Base-by-base conservation (phyloP, 2,888 invertebrate species). In the Mimas tiliae region DNA sequence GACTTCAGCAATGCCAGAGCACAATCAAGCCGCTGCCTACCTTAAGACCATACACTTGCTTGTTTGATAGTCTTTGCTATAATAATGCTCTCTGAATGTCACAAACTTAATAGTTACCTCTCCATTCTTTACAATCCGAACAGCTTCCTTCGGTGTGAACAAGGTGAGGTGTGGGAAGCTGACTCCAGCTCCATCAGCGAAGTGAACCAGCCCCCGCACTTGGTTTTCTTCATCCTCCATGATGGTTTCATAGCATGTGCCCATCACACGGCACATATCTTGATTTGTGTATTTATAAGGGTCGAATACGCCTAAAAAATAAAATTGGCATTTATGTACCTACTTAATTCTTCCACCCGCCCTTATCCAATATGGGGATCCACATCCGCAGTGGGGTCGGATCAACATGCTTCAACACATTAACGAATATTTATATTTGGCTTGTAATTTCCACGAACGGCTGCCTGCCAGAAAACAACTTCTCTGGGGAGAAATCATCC, bases 161-260 rank as follows among this genome's bases (percentile, higher is more conserved):
- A 97, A 91, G 0, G 97, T 96, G 64, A 97, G 90, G 78, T 96
- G 96, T 0, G 96, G 95, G 74, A 97, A 96, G 72, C 96, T 95
- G 70, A 97, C 96, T 0, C 96, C 96, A 67, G 94, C 94, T 34
- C 96, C 96, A 79, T 97, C 97, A 1, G 96, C 96, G 83, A 96
- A 96, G 87, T 97, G 97, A 0, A 96, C 96, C 78, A 96, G 95
- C 12, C 97, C 97, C 14, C 96, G 94, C 8, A 97, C 94, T 88
- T 97, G 97, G 74, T 95, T 96, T 73, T 97, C 96, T 84, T 97
- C 97, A 80, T 97, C 96, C 82, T 97, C 97, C 94, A 97, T 94
- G 58, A 97, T 84, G 0, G 96, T 95, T 85, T 97, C 97, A 83
- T 96, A 97, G 27, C 96, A 96, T 53, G 96, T 95, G 63, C 95